Evolutionary conservation across 2,888 invertebrate species (phyloP).

Genomic region (Actias luna): DNA sequence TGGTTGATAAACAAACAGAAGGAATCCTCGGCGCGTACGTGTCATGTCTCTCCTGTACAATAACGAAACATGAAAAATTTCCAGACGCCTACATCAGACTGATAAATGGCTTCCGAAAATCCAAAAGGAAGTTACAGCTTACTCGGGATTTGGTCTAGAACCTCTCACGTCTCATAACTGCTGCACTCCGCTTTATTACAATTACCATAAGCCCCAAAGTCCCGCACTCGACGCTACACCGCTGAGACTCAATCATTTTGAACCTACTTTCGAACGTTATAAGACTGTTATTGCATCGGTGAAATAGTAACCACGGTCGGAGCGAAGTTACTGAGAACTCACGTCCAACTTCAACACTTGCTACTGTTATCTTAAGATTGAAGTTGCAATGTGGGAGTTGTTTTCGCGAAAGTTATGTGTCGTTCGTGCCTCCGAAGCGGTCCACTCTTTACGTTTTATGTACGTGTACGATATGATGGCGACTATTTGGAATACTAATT

Average conservation of each 20-base stretch:
- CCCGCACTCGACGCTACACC: constrained; percentile 74
- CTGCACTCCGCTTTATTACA: constrained; percentile 83
- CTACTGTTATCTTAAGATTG: constrained; percentile 60
- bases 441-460: constrained; percentile 80
- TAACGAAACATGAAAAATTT: constrained; percentile 83
- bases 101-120: constrained; percentile 84
- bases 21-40: constrained; percentile 63
- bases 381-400: constrained; percentile 54
- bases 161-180: constrained; percentile 82
- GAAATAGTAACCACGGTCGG: constrained; percentile 76
- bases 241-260: constrained; percentile 75
- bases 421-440: constrained; percentile 74
- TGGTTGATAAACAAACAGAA: constrained; percentile 63
- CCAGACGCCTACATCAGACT: constrained; percentile 82
- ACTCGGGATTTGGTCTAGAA: constrained; percentile 83
- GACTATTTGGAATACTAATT: constrained; percentile 81
- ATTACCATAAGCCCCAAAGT: constrained; percentile 82
- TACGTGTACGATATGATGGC: constrained; percentile 77
- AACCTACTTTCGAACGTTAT: constrained; percentile 75
- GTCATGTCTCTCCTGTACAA: constrained; percentile 72
- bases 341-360: constrained; percentile 71
- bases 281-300: constrained; percentile 79
- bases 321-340: constrained; percentile 55
- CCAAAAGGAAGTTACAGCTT: constrained; percentile 84
- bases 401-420: constrained; percentile 69